A percentile compares a stretch with the other conserved stretches of the same genome.
These are phyloP conservation scores for Aelia acuminata DNA, from an alignment of 2,888 invertebrate genomes.

Conservation along the genomic window DNA sequence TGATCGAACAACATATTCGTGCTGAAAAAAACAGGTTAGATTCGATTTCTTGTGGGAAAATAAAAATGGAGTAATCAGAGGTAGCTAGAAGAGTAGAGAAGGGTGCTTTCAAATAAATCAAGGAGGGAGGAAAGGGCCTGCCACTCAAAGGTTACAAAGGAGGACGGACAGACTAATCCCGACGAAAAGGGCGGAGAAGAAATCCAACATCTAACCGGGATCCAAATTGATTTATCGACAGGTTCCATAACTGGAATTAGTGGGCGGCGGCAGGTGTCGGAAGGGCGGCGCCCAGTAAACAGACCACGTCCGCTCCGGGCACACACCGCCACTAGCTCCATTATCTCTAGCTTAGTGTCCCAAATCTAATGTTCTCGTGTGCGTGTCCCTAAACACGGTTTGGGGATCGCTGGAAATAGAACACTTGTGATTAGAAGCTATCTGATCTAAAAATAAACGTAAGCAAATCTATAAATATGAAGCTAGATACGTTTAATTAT, in stretches of 20 bases:
- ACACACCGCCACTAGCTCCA: not conserved
- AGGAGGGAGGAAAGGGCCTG: not conserved
- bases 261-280: constrained; percentile 29
- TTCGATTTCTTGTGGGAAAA: not conserved
- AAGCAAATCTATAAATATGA: too few relatives aligned
- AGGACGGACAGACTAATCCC: constrained; percentile 31
- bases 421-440: not conserved
- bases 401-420: not conserved
- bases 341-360: not conserved
- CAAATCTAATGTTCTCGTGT: not conserved
- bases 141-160: constrained; percentile 25
- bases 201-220: not conserved
- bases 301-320: not conserved
- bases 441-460: not conserved
- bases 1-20: too few relatives aligned
- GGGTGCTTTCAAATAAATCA: constrained; percentile 39
- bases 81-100: not conserved
- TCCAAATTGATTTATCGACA: constrained; percentile 44
- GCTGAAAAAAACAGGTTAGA: not conserved
- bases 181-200: not conserved
- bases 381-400: not conserved
- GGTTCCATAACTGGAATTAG: constrained; percentile 42
- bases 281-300: constrained; percentile 24
- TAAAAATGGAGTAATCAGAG: constrained; percentile 33
- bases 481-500: too few relatives aligned